phyloP scores from a whole-genome alignment of 2,797 vertebrate species.

The Lagorchestes hirsutus region DNA sequence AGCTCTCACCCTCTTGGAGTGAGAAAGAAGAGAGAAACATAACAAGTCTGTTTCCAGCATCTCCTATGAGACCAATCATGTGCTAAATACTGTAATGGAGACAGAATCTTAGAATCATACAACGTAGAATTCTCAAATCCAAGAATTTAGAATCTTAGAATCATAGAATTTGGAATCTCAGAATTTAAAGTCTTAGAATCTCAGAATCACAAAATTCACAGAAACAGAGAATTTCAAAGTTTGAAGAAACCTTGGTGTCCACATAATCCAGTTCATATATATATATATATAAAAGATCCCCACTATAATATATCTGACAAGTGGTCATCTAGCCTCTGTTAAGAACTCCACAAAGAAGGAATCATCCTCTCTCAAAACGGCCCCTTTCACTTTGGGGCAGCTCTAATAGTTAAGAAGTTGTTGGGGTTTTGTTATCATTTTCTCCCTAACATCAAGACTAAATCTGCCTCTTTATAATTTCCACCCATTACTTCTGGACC shows the following conservation, averaged over 20 bases:
- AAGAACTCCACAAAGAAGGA: background rate
- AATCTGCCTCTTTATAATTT: background rate
- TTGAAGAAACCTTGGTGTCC: background rate
- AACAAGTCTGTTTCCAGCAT: background rate
- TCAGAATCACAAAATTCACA: background rate
- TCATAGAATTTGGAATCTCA: background rate
- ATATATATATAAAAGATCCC: background rate
- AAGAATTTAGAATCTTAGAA: background rate
- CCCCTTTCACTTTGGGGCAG: background rate
- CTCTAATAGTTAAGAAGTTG: background rate
- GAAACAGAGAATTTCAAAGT: background rate
- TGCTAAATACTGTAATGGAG: background rate
- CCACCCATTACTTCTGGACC: background rate
- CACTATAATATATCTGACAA: background rate
- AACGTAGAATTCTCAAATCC: background rate
- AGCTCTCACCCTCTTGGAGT: background rate
- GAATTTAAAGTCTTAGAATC: background rate
- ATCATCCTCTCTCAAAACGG: background rate
- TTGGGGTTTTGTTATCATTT: background rate
- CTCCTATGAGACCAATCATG: constrained; percentile 11
- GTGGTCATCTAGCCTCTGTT: background rate
- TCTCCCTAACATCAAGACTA: background rate
- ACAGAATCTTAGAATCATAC: background rate
- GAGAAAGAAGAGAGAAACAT: constrained; percentile 4
- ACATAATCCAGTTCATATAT: background rate